These are phyloP conservation scores for Aphodius sticticus DNA, from an alignment of 2,888 invertebrate genomes.

Conservation along the genomic window DNA sequence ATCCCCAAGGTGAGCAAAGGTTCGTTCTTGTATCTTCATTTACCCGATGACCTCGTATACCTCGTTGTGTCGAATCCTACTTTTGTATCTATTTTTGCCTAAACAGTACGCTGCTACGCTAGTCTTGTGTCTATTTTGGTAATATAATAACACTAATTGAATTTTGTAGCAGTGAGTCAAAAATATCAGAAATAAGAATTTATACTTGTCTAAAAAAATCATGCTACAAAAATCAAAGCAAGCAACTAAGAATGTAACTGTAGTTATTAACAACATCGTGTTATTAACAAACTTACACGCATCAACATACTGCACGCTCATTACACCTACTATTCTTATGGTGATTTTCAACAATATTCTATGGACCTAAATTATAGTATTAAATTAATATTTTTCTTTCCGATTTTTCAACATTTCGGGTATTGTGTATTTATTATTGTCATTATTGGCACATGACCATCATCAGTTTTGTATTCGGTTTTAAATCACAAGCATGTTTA, in stretches of 20 bases:
- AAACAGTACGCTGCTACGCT: background rate
- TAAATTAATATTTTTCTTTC: background rate
- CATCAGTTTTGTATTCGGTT: too few relatives aligned
- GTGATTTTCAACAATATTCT: background rate
- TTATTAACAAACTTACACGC: background rate
- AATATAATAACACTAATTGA: background rate
- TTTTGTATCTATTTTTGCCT: slow-evolving; percentile 17
- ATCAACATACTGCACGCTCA: background rate
- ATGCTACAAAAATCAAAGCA: background rate
- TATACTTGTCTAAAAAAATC: background rate
- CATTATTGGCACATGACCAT: background rate
- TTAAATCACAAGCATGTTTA: too few relatives aligned
- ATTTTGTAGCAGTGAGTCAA: background rate
- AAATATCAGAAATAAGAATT: too few relatives aligned
- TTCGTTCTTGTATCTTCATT: slow-evolving; percentile 44
- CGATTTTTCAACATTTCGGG: background rate
- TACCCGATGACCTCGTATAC: slow-evolving; percentile 29
- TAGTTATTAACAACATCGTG: background rate
- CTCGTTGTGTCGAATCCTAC: background rate
- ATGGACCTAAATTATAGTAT: too few relatives aligned
- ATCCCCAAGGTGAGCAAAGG: slow-evolving; percentile 53
- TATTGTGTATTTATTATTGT: too few relatives aligned
- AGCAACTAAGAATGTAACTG: background rate
- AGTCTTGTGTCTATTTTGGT: background rate
- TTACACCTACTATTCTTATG: background rate